Conservation (phyloP, 53 echinoderm and acorn worm species). For the Luidia sarsii region DNA sequence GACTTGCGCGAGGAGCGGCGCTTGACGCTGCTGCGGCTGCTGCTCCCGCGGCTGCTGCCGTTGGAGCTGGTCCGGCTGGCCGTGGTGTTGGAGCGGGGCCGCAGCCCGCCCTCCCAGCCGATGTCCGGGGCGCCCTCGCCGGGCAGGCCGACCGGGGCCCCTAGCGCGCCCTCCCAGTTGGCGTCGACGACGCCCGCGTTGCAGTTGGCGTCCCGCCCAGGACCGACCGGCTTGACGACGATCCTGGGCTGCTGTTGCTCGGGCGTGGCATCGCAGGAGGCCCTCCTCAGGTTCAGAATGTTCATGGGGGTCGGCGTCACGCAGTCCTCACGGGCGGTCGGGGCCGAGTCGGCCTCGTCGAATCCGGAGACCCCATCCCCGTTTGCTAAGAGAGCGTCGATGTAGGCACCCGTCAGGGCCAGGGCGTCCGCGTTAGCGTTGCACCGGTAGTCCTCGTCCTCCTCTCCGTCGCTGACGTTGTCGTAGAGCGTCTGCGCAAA, state of each 20-base stretch:
- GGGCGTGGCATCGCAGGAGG: slow-evolving; percentile 8
- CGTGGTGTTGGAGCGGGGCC: slow-evolving; percentile 30
- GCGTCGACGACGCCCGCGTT: neutral
- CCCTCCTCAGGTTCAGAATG: neutral
- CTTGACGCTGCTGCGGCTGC: slow-evolving; percentile 13
- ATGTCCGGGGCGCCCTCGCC: neutral
- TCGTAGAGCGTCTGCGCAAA: slow-evolving; percentile 75
- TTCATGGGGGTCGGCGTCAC: slow-evolving; percentile 9
- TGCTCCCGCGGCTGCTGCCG: slow-evolving; percentile 6
- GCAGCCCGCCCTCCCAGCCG: neutral
- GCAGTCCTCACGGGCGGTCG: neutral
- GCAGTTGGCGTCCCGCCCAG: neutral
- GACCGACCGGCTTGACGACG: neutral
- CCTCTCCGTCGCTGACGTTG: slow-evolving; percentile 66
- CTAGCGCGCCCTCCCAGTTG: too few relatives aligned
- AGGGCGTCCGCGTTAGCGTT: slow-evolving; percentile 2
- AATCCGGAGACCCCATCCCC: neutral
- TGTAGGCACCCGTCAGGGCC: neutral
- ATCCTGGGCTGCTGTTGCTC: slow-evolving; percentile 19
- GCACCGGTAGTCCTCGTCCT: slow-evolving; percentile 36
- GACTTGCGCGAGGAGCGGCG: slow-evolving; percentile 33
- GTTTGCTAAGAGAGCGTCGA: slow-evolving; percentile 3
- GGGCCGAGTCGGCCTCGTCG: too few relatives aligned
- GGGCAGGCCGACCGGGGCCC: neutral
- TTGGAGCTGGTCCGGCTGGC: slow-evolving; percentile 26